Evolutionary conservation across 2,113 vertebrate species (phyloP), one percentile per base, ranked within the genome.

Genomic region (Vicugna pacos): DNA sequence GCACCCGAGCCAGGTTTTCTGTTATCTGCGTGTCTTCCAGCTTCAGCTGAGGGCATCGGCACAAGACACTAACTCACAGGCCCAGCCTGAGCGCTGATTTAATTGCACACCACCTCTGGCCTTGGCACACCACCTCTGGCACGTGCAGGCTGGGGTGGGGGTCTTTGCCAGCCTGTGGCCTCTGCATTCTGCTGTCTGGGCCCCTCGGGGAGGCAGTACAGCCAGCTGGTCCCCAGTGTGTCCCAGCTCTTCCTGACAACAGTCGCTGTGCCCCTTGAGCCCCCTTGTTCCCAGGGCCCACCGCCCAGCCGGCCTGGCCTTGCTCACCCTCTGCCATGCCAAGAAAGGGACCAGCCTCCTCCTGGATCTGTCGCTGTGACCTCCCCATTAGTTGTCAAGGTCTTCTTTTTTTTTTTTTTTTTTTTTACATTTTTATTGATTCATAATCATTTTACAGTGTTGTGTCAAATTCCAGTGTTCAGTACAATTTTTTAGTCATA

Each of bases 191-290:
- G 76, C 35, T 46, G 6, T 48, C 35, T 3, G 2, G 11, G 12
- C 72, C 62, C 73, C 52, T 60, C 15, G 0, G n/a, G 46, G 69
- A 54, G 24, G 8, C 28, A 5, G 60, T 20, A 70, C 7, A 8
- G 70, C 48, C 58, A 9, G 42, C 67, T 19, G n/a, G 26, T 73
- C 70, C 20, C 62, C 8, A n/a, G 16, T 6, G 13, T 48, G 30
- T 50, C 70, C 1, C 0, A 48, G 56, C n/a, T 38, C 76, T 19
- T 76, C 20, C 38, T 30, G 3, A 75, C 22, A 16, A 58, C 24
- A 5, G 32, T 52, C 1, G 5, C 48, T 2, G 0, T 2, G 4
- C 26, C 24, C 82, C 32, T 0, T 4, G 26, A 52, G 24, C 22
- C 28, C 35, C 46, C 28, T 56, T 56, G 42, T 82, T 89, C 46